These are phyloP conservation scores for Henricia sp. DNA, from an alignment of 53 echinoderm and acorn worm species.

Conservation along the genomic window DNA sequence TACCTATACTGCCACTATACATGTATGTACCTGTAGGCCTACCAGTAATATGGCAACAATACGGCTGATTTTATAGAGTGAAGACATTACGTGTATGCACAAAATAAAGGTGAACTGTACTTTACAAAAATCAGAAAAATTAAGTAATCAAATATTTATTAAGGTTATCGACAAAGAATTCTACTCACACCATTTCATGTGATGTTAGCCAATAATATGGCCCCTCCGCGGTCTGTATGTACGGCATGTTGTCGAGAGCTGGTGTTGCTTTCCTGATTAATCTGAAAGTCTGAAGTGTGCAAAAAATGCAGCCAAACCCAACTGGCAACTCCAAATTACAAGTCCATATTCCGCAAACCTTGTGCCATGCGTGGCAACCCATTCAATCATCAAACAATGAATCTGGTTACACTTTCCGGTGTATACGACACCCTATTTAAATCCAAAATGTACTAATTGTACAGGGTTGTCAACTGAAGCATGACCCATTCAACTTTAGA, in stretches of 20 bases:
- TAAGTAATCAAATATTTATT: no score
- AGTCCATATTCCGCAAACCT: no score
- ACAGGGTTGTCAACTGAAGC: neutral
- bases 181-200: slow-evolving; percentile 38
- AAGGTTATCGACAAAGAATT: neutral
- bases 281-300: neutral
- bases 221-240: slow-evolving; percentile 14
- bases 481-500: neutral
- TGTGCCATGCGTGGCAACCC: no score
- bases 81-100: neutral
- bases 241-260: slow-evolving; percentile 19
- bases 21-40: no score
- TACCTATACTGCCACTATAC: no score
- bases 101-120: neutral
- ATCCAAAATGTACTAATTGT: neutral
- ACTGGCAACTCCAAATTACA: no score
- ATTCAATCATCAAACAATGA: neutral
- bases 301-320: neutral
- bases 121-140: neutral
- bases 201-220: slow-evolving; percentile 20
- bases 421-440: neutral
- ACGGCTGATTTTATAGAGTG: no score
- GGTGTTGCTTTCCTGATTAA: neutral
- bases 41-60: no score
- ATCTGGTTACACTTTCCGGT: neutral